These are phyloP conservation scores for Crypturellus undulatus DNA, from an alignment of 2,113 vertebrate species.

Conservation along the genomic window DNA sequence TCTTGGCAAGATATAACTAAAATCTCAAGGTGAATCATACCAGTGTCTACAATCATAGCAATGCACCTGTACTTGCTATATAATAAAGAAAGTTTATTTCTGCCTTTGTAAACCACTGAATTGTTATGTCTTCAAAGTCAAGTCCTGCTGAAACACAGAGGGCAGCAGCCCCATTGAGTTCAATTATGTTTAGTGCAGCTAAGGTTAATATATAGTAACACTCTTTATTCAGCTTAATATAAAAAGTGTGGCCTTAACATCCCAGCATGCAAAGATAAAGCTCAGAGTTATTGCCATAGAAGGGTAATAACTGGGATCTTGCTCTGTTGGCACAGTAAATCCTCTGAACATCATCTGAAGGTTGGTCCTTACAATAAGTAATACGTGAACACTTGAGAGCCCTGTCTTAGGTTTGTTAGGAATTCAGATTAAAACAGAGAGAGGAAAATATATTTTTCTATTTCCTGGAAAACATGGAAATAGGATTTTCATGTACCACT, in stretches of 20 bases:
- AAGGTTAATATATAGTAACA: slow-evolving; percentile 20
- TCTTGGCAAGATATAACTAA: slow-evolving; percentile 58
- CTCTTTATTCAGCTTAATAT: slow-evolving; percentile 34
- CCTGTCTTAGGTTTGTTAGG: background rate
- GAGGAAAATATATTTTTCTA: background rate
- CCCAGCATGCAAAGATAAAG: background rate
- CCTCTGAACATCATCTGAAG: background rate
- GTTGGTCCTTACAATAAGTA: background rate
- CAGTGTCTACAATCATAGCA: background rate
- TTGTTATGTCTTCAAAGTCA: slow-evolving; percentile 56
- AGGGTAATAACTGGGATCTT: background rate
- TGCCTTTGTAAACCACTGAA: slow-evolving; percentile 39
- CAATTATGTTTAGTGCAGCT: slow-evolving; percentile 7
- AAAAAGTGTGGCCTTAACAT: background rate
- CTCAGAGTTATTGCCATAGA: background rate
- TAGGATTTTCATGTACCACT: background rate
- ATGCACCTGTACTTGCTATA: background rate
- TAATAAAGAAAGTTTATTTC: slow-evolving; percentile 53
- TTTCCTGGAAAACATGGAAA: background rate
- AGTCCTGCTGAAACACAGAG: slow-evolving; percentile 35
- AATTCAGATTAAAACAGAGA: background rate
- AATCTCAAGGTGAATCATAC: slow-evolving; percentile 56
- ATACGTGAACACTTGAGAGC: background rate
- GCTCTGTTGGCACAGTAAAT: background rate
- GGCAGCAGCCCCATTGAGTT: slow-evolving; percentile 43